A percentile compares a stretch with the other conserved stretches of the same genome.
These are phyloP conservation scores for Donacobius atricapilla DNA, from an alignment of 2,113 vertebrate species.

Conservation along the genomic window DNA sequence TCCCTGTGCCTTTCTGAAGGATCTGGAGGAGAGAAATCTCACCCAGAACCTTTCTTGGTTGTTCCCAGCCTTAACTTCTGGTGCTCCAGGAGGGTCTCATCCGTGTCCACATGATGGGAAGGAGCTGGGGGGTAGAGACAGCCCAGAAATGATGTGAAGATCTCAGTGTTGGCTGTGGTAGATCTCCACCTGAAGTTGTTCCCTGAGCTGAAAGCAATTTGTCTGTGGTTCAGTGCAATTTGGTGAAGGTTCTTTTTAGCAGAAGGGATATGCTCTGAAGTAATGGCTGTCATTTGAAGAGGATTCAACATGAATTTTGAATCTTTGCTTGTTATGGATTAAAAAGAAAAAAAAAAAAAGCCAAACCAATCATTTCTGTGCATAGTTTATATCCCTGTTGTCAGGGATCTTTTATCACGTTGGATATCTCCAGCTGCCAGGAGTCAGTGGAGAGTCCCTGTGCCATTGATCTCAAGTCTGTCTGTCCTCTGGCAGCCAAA, in stretches of 20 bases:
- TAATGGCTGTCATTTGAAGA: not conserved
- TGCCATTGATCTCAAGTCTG: not conserved
- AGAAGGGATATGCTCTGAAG: not conserved
- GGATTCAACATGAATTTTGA: not conserved
- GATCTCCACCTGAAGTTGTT: not conserved
- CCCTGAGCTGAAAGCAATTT: not conserved
- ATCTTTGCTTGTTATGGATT: not conserved
- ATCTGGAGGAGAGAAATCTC: not conserved
- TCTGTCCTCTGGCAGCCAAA: not conserved
- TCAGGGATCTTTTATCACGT: not conserved
- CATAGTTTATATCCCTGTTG: not conserved
- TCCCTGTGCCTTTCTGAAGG: not conserved
- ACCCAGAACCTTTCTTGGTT: not conserved
- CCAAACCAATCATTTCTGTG: not conserved
- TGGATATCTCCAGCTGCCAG: not conserved
- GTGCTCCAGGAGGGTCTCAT: not conserved
- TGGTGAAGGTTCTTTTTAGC: not conserved
- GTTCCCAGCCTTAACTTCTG: not conserved
- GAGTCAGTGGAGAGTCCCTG: not conserved
- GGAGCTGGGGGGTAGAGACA: not conserved
- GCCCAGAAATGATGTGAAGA: not conserved
- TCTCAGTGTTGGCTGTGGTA: not conserved
- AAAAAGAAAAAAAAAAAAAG: not conserved
- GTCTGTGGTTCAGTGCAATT: not conserved
- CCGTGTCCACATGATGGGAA: rapidly evolving